Conservation (phyloP, 1,140 invertebrate genomes). For the Mycetomoellerius zeteki region DNA sequence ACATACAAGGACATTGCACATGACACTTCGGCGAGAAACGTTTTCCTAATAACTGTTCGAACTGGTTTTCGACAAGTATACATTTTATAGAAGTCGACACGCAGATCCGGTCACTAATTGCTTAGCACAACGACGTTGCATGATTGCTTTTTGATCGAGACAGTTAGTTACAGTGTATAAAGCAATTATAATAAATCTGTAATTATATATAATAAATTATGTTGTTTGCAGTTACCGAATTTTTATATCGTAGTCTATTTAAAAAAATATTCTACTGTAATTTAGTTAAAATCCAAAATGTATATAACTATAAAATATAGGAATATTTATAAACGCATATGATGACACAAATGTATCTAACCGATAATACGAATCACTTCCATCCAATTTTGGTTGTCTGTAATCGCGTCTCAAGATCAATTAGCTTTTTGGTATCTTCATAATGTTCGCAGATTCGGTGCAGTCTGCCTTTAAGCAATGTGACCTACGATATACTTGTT, state of each 20-base stretch:
- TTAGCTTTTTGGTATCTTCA: background rate
- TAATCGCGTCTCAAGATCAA: background rate
- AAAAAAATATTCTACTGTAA: background rate
- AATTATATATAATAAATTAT: slow-evolving; percentile 10
- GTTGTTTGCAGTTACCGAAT: background rate
- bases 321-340: background rate
- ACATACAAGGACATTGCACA: background rate
- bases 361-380: too few species aligned
- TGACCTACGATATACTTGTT: background rate
- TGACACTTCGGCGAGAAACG: background rate
- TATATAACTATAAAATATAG: background rate
- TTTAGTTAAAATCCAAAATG: too few species aligned
- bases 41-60: background rate
- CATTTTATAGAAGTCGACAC: background rate
- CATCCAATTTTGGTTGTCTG: too few species aligned
- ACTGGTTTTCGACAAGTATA: background rate
- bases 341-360: background rate
- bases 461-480: background rate
- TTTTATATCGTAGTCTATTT: background rate
- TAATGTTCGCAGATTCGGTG: background rate
- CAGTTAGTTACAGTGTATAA: background rate
- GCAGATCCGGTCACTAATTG: background rate
- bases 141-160: background rate
- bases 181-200: background rate
- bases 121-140: background rate